phyloP scores from a whole-genome alignment of 1,140 invertebrate species.

The Orchestia grillus region DNA sequence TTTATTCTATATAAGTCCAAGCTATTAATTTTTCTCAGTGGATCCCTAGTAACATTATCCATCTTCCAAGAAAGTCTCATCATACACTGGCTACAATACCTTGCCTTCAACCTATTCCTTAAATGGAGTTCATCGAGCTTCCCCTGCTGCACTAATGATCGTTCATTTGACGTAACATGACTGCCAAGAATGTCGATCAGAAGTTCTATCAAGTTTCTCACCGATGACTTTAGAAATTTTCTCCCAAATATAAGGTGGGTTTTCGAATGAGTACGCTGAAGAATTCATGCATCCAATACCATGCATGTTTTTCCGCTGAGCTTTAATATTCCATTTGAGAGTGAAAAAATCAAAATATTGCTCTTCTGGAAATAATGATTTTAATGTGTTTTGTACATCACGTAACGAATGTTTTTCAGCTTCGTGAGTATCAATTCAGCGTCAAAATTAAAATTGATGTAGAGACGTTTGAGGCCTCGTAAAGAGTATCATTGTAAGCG shows the following conservation, averaged over 20 bases:
- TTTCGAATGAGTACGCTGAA: neutral
- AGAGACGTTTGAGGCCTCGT: neutral
- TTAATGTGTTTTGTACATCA: neutral
- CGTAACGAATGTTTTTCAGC: neutral
- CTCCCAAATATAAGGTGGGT: neutral
- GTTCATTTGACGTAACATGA: neutral
- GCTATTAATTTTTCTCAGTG: neutral
- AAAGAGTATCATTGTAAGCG: neutral
- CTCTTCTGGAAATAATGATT: neutral
- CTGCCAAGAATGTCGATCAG: neutral
- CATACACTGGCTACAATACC: neutral
- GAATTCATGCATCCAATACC: neutral
- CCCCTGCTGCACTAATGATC: neutral
- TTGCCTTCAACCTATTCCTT: neutral
- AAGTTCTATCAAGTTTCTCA: neutral
- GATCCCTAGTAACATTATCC: neutral
- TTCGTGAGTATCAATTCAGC: no score
- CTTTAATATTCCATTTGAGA: neutral
- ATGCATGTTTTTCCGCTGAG: neutral
- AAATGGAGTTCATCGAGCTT: neutral
- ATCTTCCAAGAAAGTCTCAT: neutral
- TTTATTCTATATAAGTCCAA: neutral
- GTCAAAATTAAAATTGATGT: neutral
- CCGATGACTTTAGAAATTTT: neutral
- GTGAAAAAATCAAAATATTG: neutral